Conservation (phyloP, 2,113 vertebrate species). For the Pelusios castaneus region DNA sequence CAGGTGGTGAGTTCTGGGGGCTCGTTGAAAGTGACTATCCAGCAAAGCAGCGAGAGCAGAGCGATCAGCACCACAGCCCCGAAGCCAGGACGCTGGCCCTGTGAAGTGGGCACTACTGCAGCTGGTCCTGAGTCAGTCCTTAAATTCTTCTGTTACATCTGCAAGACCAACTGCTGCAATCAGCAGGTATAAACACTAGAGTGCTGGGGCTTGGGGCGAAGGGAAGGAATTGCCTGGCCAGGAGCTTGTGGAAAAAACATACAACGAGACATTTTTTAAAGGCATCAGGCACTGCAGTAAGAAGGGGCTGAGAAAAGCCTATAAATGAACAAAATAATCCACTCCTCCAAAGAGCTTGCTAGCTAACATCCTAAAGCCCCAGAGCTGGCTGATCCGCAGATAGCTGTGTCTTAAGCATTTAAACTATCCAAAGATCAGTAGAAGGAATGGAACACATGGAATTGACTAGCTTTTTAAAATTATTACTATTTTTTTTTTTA, state of each 20-base stretch:
- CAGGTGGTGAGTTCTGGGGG: conserved; percentile 85
- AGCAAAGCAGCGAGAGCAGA: conserved; percentile 90
- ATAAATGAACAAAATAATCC: conserved; percentile 16
- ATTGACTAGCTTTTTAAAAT: conserved; percentile 1
- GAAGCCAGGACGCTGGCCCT: conserved; percentile 62
- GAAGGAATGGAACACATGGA: conserved; percentile 40
- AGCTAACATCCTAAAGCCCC: not conserved
- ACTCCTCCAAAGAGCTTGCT: conserved; percentile 25
- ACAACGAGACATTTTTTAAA: not conserved
- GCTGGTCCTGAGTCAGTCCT: conserved; percentile 66
- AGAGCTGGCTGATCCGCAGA: conserved; percentile 57
- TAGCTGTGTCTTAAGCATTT: conserved; percentile 51
- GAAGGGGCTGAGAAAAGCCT: not conserved
- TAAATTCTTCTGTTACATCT: conserved; percentile 96
- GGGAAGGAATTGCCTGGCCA: not conserved
- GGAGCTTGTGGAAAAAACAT: not conserved
- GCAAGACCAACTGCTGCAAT: conserved; percentile 90
- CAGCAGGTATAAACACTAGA: conserved; percentile 84
- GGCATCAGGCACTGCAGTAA: not conserved
- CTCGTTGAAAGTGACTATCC: conserved; percentile 95
- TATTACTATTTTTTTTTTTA: conserved; percentile 8
- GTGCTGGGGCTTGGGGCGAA: not conserved
- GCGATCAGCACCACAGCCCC: conserved; percentile 85
- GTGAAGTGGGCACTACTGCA: conserved; percentile 46
- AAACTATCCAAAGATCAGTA: conserved; percentile 33